Evolutionary conservation across 2,113 vertebrate species (phyloP).

Genomic region (Ochotona princeps): DNA sequence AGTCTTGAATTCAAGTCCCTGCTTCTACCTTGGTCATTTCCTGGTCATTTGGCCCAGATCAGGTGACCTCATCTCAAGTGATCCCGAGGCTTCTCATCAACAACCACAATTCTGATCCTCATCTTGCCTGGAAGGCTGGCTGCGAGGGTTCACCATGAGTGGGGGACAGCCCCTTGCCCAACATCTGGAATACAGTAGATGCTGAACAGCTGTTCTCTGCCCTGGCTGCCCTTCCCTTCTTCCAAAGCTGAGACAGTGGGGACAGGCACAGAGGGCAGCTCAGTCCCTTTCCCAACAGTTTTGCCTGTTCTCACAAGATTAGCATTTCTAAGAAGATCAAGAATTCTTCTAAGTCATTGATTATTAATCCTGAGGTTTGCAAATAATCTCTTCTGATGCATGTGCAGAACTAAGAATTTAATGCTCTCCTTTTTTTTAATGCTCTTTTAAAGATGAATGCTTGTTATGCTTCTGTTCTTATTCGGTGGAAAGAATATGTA

Average conservation of each 20-base stretch:
- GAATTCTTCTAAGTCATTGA: slow-evolving; percentile 52
- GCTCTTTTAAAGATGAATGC: not conserved
- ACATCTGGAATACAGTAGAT: not conserved
- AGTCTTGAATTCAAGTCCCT: slow-evolving; percentile 39
- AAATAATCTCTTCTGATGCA: slow-evolving; percentile 42
- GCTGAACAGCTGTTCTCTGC: not conserved
- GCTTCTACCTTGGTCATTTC: not conserved
- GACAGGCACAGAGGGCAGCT: not conserved
- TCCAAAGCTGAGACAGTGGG: not conserved
- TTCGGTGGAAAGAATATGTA: not conserved
- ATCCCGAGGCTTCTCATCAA: slow-evolving; percentile 21
- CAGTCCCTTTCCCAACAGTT: not conserved
- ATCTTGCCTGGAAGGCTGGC: not conserved
- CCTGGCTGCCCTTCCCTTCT: not conserved
- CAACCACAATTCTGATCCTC: not conserved
- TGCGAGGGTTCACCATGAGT: not conserved
- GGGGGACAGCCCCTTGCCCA: not conserved
- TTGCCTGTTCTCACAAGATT: slow-evolving; percentile 50
- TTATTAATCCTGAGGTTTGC: slow-evolving; percentile 55
- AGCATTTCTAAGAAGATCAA: slow-evolving; percentile 65
- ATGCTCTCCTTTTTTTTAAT: not conserved
- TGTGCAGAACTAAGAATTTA: slow-evolving; percentile 39
- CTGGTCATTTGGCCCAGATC: not conserved
- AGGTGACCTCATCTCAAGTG: not conserved
- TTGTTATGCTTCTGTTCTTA: slow-evolving; percentile 8